Percentiles rank a stretch among this genome's conserved stretches.
phyloP scores from a whole-genome alignment of 2,113 vertebrate genomes.

The Macaca mulatta region DNA sequence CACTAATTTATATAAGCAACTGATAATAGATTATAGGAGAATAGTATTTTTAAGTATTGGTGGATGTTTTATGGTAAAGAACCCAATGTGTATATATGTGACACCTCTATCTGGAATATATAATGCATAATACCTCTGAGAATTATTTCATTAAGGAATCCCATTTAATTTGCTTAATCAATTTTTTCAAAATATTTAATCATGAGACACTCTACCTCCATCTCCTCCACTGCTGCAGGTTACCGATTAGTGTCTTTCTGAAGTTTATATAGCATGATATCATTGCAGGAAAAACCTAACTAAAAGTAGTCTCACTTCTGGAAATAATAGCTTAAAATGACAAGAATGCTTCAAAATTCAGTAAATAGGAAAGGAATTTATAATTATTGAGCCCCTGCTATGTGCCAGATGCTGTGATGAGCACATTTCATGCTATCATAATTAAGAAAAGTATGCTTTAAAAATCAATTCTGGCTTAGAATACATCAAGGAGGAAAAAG shows the following conservation, averaged over 20 bases:
- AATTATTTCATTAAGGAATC: not conserved
- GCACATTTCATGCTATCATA: not conserved
- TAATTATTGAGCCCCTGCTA: not conserved
- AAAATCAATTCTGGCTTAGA: not conserved
- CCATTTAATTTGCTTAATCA: not conserved
- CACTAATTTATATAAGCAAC: not conserved
- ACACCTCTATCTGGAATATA: not conserved
- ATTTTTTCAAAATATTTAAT: not conserved
- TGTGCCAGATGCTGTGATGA: not conserved
- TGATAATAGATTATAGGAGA: not conserved
- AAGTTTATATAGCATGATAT: not conserved
- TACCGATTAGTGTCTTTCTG: not conserved
- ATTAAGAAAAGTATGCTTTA: not conserved
- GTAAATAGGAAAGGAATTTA: not conserved
- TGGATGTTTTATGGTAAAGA: not conserved
- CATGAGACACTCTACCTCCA: not conserved
- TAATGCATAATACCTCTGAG: not conserved
- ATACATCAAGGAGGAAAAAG: not conserved
- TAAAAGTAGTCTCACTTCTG: not conserved
- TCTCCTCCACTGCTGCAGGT: not conserved
- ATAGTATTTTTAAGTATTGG: not conserved
- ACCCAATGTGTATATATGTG: not conserved
- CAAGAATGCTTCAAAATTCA: not conserved
- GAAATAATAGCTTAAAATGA: not conserved
- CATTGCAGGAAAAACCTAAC: not conserved